phyloP scores from a whole-genome alignment of 1,140 invertebrate genomes.

The Euglossa dilemma region DNA sequence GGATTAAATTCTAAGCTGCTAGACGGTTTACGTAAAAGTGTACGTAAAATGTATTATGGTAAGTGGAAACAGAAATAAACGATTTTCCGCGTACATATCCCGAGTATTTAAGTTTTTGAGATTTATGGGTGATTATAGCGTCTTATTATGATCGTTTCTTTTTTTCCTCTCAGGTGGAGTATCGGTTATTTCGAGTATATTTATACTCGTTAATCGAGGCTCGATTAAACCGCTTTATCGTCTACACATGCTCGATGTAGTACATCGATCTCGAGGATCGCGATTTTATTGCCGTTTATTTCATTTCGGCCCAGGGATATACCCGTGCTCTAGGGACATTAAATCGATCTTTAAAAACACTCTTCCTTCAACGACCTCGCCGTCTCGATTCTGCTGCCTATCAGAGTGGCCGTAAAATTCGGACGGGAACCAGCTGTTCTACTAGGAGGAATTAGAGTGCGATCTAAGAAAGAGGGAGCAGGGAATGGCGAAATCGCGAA shows the following conservation, averaged over 20 bases:
- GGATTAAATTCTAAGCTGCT: too few species aligned
- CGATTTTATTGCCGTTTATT: slow-evolving; percentile 11
- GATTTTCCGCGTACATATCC: too few species aligned
- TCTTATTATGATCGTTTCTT: too few species aligned
- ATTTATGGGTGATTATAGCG: too few species aligned
- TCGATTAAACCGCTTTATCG: background rate
- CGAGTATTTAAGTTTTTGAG: too few species aligned
- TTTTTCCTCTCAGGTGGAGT: too few species aligned
- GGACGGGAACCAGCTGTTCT: background rate
- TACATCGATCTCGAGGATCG: background rate
- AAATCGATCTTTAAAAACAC: slow-evolving; percentile 12
- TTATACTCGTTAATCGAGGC: slow-evolving; percentile 14
- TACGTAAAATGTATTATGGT: background rate
- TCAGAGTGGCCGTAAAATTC: slow-evolving; percentile 1
- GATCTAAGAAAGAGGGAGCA: too few species aligned
- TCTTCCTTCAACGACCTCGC: background rate
- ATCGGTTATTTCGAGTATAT: background rate
- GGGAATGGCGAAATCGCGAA: too few species aligned
- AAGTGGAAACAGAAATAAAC: background rate
- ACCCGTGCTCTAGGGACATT: background rate
- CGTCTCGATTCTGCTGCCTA: slow-evolving; percentile 8
- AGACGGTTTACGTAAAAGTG: too few species aligned
- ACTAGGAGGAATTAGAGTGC: background rate
- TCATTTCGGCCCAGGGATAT: background rate
- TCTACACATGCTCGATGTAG: background rate